These are phyloP conservation scores for Corythaixoides concolor DNA, from an alignment of 2,113 vertebrate genomes.

Conservation along the genomic window DNA sequence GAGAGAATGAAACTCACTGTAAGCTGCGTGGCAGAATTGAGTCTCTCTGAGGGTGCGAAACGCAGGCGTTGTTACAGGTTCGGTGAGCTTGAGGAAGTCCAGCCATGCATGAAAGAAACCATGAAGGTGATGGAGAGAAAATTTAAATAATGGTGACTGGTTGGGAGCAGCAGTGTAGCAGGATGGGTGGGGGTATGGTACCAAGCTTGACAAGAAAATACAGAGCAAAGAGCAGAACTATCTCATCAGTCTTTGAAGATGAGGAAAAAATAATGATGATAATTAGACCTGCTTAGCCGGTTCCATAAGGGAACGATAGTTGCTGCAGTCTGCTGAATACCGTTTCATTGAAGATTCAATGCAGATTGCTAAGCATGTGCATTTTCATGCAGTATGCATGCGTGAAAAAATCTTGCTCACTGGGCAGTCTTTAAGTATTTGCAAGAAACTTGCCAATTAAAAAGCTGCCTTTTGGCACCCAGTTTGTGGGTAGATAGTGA, in stretches of 20 bases:
- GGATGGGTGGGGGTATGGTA: neutral
- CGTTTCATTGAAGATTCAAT: neutral
- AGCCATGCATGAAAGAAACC: neutral
- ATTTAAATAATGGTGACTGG: neutral
- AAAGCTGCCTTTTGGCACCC: neutral
- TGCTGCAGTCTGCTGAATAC: neutral
- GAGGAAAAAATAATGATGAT: neutral
- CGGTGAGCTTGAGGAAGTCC: neutral
- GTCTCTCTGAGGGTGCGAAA: neutral
- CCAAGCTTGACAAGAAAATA: neutral
- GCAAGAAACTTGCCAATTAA: neutral
- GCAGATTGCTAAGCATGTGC: neutral
- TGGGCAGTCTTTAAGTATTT: neutral
- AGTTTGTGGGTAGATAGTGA: neutral
- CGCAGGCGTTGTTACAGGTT: neutral
- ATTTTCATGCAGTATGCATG: neutral
- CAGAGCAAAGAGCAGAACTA: neutral
- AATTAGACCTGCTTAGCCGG: neutral
- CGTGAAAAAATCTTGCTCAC: neutral
- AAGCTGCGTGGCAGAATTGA: neutral
- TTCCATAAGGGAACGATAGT: neutral
- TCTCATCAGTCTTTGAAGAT: neutral
- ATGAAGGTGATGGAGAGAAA: constrained; percentile 21
- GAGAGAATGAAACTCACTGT: neutral
- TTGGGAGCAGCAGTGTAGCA: neutral